phyloP scores from a whole-genome alignment of 2,888 invertebrate species.

The Aphelenchoides bicaudatus region DNA sequence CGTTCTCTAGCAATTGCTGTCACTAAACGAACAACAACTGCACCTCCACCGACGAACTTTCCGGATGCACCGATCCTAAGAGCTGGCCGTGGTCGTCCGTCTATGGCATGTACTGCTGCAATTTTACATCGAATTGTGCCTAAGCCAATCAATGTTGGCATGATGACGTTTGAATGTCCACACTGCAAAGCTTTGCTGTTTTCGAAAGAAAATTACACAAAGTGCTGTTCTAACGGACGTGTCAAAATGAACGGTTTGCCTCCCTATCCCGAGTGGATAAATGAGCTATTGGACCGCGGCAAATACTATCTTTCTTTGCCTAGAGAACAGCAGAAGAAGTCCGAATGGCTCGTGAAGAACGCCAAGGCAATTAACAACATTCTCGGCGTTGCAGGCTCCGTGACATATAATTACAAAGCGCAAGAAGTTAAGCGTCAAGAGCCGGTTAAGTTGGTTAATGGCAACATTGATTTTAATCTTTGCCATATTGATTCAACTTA shows the following conservation, averaged over 20 bases:
- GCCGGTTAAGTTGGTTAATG: constrained; percentile 6
- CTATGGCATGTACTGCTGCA: neutral
- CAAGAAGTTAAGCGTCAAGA: neutral
- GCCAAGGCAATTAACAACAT: neutral
- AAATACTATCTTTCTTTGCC: neutral
- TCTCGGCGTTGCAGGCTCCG: neutral
- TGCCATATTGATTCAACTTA: neutral
- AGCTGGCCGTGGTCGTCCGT: too few species aligned
- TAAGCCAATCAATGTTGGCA: neutral
- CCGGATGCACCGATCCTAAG: too few species aligned
- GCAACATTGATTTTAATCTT: neutral
- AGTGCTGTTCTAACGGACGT: constrained; percentile 3
- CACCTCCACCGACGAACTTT: too few species aligned
- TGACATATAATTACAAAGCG: too few species aligned
- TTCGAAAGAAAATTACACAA: neutral
- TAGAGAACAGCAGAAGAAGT: neutral
- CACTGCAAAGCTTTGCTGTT: constrained; percentile 1
- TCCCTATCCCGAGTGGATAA: neutral
- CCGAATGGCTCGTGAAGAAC: neutral
- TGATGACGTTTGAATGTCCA: neutral
- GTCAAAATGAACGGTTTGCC: neutral
- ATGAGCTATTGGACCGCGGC: neutral
- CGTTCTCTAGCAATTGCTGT: too few species aligned
- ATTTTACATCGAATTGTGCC: neutral
- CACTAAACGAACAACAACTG: too few species aligned